Percentiles rank a stretch among this genome's conserved stretches.
Evolutionary conservation across 2,888 invertebrate species (phyloP).

Genomic region (Volucella zonaria): DNA sequence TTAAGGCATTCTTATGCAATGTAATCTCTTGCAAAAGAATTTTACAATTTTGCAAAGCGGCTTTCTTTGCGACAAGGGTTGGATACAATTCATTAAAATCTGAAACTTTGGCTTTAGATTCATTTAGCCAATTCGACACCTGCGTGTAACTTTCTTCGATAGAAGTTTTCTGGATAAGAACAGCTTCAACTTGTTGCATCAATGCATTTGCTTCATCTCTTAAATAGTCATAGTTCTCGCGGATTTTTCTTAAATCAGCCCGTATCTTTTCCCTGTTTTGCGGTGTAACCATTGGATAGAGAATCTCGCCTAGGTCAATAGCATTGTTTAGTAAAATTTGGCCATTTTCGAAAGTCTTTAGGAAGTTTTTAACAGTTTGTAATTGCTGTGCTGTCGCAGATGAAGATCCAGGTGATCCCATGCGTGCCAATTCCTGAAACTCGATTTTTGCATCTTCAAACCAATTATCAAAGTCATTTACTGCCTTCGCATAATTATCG

Average conservation of each 20-base stretch:
- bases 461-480: conserved; percentile 90
- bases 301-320: conserved; percentile 92
- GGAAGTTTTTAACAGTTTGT: conserved; percentile 86
- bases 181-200: conserved; percentile 93
- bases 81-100: conserved; percentile 89
- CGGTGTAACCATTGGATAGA: conserved; percentile 93
- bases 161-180: conserved; percentile 94
- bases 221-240: conserved; percentile 92
- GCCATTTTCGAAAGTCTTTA: conserved; percentile 88
- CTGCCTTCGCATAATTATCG: conserved; percentile 87
- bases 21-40: conserved; percentile 92
- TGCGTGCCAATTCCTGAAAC: conserved; percentile 88
- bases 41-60: conserved; percentile 91
- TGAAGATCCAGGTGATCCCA: conserved; percentile 88
- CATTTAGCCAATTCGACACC: conserved; percentile 93
- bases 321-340: conserved; percentile 90
- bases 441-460: conserved; percentile 89
- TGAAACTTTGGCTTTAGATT: conserved; percentile 89
- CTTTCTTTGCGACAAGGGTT: conserved; percentile 93
- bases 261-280: conserved; percentile 94
- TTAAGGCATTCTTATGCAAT: conserved; percentile 92
- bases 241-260: conserved; percentile 89
- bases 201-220: conserved; percentile 92
- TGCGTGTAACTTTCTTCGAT: conserved; percentile 96
- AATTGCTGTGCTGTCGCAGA: conserved; percentile 89